Evolutionary conservation across 2,888 invertebrate species (phyloP).

Genomic region (Cactoblastis cactorum): DNA sequence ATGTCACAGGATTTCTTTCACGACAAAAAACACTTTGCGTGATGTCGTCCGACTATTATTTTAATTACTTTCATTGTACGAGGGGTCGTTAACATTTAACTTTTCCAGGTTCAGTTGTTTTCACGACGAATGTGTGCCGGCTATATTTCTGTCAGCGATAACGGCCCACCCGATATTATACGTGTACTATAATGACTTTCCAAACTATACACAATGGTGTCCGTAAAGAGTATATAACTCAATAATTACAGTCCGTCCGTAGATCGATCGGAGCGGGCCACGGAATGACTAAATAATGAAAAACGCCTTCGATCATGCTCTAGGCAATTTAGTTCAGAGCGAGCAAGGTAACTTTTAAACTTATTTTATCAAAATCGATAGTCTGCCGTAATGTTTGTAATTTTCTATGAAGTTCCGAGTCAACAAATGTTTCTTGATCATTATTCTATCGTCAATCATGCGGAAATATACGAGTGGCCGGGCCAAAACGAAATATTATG

Average conservation of each 20-base stretch:
- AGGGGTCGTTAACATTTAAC: constrained; percentile 52
- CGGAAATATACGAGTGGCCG: constrained; percentile 1
- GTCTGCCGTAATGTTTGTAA: background rate
- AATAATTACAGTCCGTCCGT: constrained; percentile 48
- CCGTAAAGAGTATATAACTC: constrained; percentile 32
- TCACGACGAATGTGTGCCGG: constrained; percentile 40
- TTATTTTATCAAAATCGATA: constrained; percentile 36
- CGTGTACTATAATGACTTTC: constrained; percentile 47
- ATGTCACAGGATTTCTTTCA: constrained; percentile 42
- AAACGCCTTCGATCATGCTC: constrained; percentile 39
- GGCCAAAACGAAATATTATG: background rate
- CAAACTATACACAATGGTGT: constrained; percentile 39
- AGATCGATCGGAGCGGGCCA: constrained; percentile 45
- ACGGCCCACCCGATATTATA: constrained; percentile 28
- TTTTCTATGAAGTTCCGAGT: constrained; percentile 1
- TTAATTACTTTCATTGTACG: constrained; percentile 70
- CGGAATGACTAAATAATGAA: constrained; percentile 39
- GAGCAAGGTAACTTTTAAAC: constrained; percentile 32
- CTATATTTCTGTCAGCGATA: constrained; percentile 39
- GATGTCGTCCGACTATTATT: constrained; percentile 66
- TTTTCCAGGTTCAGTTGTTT: constrained; percentile 51
- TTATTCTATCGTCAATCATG: constrained; percentile 1
- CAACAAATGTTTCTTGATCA: constrained; percentile 10
- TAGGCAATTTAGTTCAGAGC: constrained; percentile 37
- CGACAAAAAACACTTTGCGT: constrained; percentile 60